Base-by-base conservation (phyloP, 2,797 vertebrate genomes). In the Clarias laeviceps region DNA sequence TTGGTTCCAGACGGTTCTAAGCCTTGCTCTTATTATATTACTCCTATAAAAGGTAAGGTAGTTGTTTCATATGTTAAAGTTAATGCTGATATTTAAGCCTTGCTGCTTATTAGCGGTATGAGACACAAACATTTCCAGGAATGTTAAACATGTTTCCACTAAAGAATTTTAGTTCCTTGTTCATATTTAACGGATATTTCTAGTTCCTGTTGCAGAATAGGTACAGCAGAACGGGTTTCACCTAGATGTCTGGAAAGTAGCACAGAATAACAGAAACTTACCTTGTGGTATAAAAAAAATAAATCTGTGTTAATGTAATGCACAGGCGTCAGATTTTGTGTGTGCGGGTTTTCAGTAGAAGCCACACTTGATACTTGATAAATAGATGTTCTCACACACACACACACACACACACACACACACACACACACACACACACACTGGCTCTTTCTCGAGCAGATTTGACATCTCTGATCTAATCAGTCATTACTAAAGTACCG, bases 1-100 rank as follows among this genome's bases (percentile, higher is more conserved):
- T 91, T 99, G 59, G 37, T 97, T 70, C 98, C 98, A 54, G 93
- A 90, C 0, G 90, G 91, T 1, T 88, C 88, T 78, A 99, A 97
- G 81, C 96, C 98, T 0, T 98, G 97, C 78, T 97, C 98, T 0
- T 94, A 93, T 40, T 99, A 97, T 32, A 90, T 99, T 85, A 92
- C 96, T 5, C 97, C 98, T 22, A 91, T 99, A 89, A 96, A 96
- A 91, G 94, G 98, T 98, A 93, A 92, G 7, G 1, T 15, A 37
- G 50, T 54, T 32, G 11, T 9, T 9, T 62, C 76, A 7, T 29
- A 34, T 34, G 27, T 34, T 29, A 24, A 11, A 24, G 15, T 62
- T 45, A 77, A 32, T 62, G 20, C 2, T 12, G 17, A n/a, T 40
- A 17, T 24, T 78, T 77, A n/a, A 18, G 12, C 22, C 59, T 9